These are phyloP conservation scores for Turritopsis dohrnii DNA, from an alignment of 30 jellyfish, hydroid and myxozoan species.

Conservation along the genomic window DNA sequence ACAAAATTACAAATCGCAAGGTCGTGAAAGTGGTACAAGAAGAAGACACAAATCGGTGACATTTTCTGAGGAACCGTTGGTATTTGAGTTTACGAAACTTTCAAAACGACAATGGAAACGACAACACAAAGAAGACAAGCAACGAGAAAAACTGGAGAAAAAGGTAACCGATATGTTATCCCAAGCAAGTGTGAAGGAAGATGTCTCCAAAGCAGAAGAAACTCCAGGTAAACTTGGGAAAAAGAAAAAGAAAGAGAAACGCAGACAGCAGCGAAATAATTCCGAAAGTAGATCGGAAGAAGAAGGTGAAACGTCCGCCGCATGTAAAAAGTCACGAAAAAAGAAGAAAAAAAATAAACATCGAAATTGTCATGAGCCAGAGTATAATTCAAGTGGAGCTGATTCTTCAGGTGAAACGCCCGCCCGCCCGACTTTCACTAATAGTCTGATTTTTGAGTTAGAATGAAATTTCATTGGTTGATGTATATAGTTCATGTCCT, in stretches of 20 bases:
- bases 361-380: background rate
- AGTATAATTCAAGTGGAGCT: background rate
- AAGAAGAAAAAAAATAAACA: background rate
- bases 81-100: constrained; percentile 55
- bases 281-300: constrained; percentile 14
- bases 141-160: background rate
- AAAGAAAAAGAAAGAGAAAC: constrained; percentile 7
- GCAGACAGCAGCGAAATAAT: background rate
- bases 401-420: background rate
- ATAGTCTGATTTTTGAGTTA: constrained; percentile 6
- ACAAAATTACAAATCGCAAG: background rate
- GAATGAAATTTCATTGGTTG: constrained; percentile 1
- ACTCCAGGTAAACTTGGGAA: background rate
- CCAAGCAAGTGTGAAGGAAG: background rate
- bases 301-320: background rate
- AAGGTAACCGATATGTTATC: background rate
- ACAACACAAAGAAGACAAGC: constrained; percentile 41
- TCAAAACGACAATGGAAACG: constrained; percentile 74
- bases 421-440: background rate
- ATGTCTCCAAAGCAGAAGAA: background rate
- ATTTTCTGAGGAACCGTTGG: constrained; percentile 62
- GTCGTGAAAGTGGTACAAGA: background rate
- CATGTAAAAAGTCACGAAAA: constrained; percentile 11
- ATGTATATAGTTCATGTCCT: too few relatives aligned
- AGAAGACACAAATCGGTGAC: constrained; percentile 76